Evolutionary conservation across 1,140 invertebrate species (phyloP).

Genomic region (Neotoxoptera formosana): DNA sequence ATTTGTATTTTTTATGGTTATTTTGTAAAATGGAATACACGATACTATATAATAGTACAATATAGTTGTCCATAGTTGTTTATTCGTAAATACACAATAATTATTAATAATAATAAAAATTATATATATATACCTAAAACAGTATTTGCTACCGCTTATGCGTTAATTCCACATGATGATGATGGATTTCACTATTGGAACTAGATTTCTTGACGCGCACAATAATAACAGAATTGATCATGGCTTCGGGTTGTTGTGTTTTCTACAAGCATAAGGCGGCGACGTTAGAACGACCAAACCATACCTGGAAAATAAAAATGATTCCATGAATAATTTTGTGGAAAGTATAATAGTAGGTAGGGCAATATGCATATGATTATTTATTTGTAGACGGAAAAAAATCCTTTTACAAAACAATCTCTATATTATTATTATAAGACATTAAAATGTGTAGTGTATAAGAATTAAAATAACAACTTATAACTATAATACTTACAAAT

Average conservation of each 20-base stretch:
- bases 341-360: neutral
- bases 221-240: neutral
- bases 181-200: neutral
- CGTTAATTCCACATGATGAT: neutral
- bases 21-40: neutral
- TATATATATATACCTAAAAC: neutral
- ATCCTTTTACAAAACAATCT: neutral
- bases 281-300: neutral
- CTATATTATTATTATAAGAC: neutral
- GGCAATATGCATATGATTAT: neutral
- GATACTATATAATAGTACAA: neutral
- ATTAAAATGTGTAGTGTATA: neutral
- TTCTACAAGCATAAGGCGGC: neutral
- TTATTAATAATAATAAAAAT: neutral
- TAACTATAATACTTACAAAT: neutral
- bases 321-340: neutral
- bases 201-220: neutral
- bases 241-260: neutral
- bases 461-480: neutral
- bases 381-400: neutral
- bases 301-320: neutral
- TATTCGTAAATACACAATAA: neutral
- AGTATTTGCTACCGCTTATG: conserved; percentile 38
- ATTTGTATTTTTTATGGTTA: neutral
- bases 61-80: neutral